Percentiles rank a stretch among this genome's conserved stretches.
Evolutionary conservation across 2,113 vertebrate species (phyloP).

Genomic region (Spea bombifrons): DNA sequence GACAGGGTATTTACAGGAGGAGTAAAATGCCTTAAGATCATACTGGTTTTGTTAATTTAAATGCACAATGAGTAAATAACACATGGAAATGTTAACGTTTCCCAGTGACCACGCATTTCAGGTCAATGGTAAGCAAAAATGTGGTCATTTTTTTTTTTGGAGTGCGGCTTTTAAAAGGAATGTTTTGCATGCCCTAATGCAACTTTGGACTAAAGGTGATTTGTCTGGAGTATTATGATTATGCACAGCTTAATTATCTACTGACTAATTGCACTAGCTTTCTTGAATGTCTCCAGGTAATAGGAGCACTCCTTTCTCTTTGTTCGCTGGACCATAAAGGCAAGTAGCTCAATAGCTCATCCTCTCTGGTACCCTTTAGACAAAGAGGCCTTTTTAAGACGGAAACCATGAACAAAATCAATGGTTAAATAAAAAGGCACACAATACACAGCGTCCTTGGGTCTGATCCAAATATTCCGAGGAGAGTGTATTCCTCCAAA

Average conservation of each 20-base stretch:
- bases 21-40: constrained; percentile 25
- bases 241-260: constrained; percentile 79
- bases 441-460: constrained; percentile 51
- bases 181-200: constrained; percentile 60
- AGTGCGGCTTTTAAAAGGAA: constrained; percentile 62
- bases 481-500: constrained; percentile 65
- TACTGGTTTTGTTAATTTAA: constrained; percentile 27
- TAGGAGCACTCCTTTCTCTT: constrained; percentile 59
- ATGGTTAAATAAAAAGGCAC: constrained; percentile 56
- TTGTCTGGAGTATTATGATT: constrained; percentile 60
- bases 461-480: constrained; percentile 50
- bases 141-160: constrained; percentile 62
- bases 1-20: constrained; percentile 45
- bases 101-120: constrained; percentile 54
- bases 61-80: constrained; percentile 32
- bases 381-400: constrained; percentile 68
- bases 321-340: constrained; percentile 56
- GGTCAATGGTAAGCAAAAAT: constrained; percentile 56
- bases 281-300: constrained; percentile 73
- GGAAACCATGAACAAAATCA: constrained; percentile 51
- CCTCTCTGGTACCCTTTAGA: constrained; percentile 59
- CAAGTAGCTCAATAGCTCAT: constrained; percentile 64
- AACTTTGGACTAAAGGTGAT: constrained; percentile 57
- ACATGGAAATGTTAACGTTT: constrained; percentile 56
- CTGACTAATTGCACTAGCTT: constrained; percentile 71